phyloP scores from a whole-genome alignment of 2,797 vertebrate genomes.

The Lindbergichthys nudifrons region DNA sequence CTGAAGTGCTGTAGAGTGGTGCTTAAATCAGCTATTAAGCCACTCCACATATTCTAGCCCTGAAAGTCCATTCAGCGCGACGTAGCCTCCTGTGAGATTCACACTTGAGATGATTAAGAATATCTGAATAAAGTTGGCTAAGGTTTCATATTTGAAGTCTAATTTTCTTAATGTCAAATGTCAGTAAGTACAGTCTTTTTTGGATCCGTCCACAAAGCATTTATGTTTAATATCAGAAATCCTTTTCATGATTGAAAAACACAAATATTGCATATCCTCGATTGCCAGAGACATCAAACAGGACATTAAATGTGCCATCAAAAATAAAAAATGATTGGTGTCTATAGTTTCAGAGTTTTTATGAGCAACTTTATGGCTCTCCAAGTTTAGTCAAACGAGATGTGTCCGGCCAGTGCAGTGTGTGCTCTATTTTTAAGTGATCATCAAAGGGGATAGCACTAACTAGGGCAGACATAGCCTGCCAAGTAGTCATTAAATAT shows the following conservation, averaged over 20 bases:
- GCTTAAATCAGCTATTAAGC: slow-evolving; percentile 11
- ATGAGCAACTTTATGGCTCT: slow-evolving; percentile 3
- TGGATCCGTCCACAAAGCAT: neutral
- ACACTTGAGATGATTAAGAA: slow-evolving; percentile 29
- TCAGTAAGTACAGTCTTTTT: neutral
- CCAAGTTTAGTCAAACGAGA: slow-evolving; percentile 45
- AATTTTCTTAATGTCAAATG: neutral
- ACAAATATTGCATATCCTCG: fast-evolving
- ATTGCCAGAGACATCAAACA: slow-evolving; percentile 19
- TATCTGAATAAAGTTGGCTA: slow-evolving; percentile 11
- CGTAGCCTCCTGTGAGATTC: neutral
- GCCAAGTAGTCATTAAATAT: slow-evolving; percentile 60
- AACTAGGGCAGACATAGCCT: slow-evolving; percentile 48
- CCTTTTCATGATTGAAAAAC: slow-evolving; percentile 8
- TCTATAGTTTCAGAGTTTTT: slow-evolving; percentile 18
- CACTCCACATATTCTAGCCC: neutral
- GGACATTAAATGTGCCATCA: slow-evolving; percentile 22
- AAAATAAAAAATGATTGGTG: slow-evolving; percentile 15
- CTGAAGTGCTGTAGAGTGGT: slow-evolving; percentile 17
- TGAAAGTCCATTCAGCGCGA: neutral
- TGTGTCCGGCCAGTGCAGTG: slow-evolving; percentile 15
- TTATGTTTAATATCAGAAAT: slow-evolving; percentile 8
- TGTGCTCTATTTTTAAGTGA: slow-evolving; percentile 51
- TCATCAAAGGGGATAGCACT: slow-evolving; percentile 50
- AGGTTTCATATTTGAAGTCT: neutral